These are phyloP conservation scores for Anoplolepis gracilipes DNA, from an alignment of 1,140 invertebrate species.

Conservation along the genomic window DNA sequence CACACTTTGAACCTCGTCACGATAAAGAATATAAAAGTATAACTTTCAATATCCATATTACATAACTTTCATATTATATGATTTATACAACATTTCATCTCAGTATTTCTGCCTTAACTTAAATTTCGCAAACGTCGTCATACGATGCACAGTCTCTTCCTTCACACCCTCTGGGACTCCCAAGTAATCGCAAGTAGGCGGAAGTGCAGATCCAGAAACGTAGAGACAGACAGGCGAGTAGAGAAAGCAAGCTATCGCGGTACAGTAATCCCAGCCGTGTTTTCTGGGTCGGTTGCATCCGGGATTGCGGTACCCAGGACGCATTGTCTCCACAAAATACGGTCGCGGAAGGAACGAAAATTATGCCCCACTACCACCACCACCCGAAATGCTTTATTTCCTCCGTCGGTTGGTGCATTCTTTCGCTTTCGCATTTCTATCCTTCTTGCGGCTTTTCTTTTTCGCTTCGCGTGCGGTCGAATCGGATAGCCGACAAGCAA, in stretches of 20 bases:
- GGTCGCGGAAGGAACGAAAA: conserved; percentile 77
- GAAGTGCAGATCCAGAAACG: conserved; percentile 46
- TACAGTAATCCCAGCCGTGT: conserved; percentile 72
- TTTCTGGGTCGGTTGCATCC: conserved; percentile 76
- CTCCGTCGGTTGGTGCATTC: conserved; percentile 51
- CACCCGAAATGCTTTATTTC: conserved; percentile 72
- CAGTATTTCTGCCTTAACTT: conserved; percentile 17
- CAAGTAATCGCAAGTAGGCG: conserved; percentile 46
- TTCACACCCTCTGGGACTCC: conserved; percentile 32
- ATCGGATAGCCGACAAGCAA: neutral
- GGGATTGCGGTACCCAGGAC: conserved; percentile 71
- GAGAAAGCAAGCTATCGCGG: conserved; percentile 68
- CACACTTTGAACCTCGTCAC: neutral
- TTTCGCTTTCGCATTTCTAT: conserved; percentile 38
- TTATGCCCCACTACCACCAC: conserved; percentile 65
- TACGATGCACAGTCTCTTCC: conserved; percentile 36
- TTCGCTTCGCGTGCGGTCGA: neutral
- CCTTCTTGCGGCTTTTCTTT: neutral
- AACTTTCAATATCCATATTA: conserved; percentile 2
- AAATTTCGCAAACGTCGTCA: conserved; percentile 33
- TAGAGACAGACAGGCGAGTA: conserved; percentile 64
- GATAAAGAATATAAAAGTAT: neutral
- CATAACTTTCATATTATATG: neutral
- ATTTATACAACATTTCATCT: conserved; percentile 34
- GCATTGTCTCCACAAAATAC: conserved; percentile 78